Conservation (phyloP, 2,888 invertebrate genomes). For the Lepidocyrtinus sp. region DNA sequence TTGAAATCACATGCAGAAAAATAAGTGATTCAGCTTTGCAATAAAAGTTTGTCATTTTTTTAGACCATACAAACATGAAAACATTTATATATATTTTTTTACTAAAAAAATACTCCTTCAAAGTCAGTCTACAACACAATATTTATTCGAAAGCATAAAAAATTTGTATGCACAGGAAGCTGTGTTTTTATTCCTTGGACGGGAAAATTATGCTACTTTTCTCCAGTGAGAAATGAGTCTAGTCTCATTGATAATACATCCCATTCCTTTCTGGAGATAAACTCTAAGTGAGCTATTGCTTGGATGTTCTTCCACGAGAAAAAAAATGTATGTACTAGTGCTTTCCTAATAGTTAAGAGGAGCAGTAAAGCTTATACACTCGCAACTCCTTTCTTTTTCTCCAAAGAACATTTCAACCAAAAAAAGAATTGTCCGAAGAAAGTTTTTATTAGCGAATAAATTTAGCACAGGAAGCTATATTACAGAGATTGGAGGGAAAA, state of each 20-base stretch:
- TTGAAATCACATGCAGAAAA: no score
- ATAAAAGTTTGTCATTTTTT: no score
- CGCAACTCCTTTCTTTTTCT: slow-evolving; percentile 14
- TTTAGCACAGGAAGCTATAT: slow-evolving; percentile 54
- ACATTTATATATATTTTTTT: no score
- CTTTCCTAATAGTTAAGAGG: no score
- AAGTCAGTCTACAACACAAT: no score
- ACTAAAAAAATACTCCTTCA: no score
- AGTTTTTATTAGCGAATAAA: slow-evolving; percentile 59
- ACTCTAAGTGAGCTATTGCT: not conserved
- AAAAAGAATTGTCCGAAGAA: slow-evolving; percentile 53
- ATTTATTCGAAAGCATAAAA: not conserved
- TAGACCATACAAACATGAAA: no score
- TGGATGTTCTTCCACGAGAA: no score
- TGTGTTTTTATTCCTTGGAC: slow-evolving; percentile 23
- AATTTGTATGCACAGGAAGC: not conserved
- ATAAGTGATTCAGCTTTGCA: no score
- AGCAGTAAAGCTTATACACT: slow-evolving; percentile 32
- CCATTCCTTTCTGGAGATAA: slow-evolving; percentile 19
- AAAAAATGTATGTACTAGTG: no score
- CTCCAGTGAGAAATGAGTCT: slow-evolving; percentile 46
- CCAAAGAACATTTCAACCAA: slow-evolving; percentile 47
- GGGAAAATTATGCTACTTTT: slow-evolving; percentile 48
- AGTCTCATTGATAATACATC: slow-evolving; percentile 47
- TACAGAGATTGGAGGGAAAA: slow-evolving; percentile 53